Evolutionary conservation across 2,113 vertebrate species (phyloP), one percentile per base, ranked within the genome.

Genomic region (Sphaerodactylus townsendi): DNA sequence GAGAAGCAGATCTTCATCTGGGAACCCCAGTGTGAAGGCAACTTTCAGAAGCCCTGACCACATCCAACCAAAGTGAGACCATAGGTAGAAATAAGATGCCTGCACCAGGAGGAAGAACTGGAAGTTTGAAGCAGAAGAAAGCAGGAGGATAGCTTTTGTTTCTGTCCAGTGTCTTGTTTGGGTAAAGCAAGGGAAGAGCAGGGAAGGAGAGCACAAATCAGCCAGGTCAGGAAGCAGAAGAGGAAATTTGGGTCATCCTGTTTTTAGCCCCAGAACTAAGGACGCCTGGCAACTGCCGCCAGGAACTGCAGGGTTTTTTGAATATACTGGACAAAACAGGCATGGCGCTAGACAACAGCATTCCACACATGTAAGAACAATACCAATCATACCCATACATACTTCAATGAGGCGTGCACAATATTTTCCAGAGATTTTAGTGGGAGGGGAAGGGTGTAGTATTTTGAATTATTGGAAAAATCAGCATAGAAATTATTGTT

Each of bases 161-260:
- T 81, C 30, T 69, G 23, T 56, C 72, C 28, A 33, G 28, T 68
- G 15, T 33, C 25, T 59, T 44, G 9, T 44, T 44, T 81, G 78
- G 78, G 72, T 76, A 48, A 62, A 37, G 90, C 93, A 93, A 90
- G 90, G 93, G 90, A 91, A 77, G 69, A 84, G 33, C 35, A 9
- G 93, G 92, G 91, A 25, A 48, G 10, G 62, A 30, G 66, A 77
- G 68, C 64, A 33, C 69, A 8, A 30, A 70, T 19, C 50, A 62
- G 50, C 65, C 41, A 59, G 66, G 37, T 71, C 83, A 84, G 83
- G 83, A 84, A 77, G 75, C 21, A 78, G 50, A 13, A 35, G 79
- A 62, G 66, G 64, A 84, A 78, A 84, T 13, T 33, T 15, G 25
- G 50, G 68, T 71, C 83, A 68, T 76, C 44, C 82, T 76, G 73